These are phyloP conservation scores for Emydocephalus ijimae DNA, from an alignment of 2,113 vertebrate species.

Conservation along the genomic window DNA sequence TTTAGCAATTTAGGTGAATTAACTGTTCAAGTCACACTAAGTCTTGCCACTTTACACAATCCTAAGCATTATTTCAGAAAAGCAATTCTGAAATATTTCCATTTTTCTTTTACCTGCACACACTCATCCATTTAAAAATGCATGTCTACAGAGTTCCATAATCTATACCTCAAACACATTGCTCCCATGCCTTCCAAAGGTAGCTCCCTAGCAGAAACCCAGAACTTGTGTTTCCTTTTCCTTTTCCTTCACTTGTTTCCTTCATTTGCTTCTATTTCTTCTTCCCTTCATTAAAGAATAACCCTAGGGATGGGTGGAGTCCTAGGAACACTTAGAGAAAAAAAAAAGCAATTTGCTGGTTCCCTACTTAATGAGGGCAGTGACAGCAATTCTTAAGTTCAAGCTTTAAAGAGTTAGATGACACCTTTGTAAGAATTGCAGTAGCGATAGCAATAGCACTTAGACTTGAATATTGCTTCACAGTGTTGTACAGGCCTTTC, in stretches of 20 bases:
- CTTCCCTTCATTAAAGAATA: background rate
- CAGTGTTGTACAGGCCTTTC: background rate
- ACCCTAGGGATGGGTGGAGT: background rate
- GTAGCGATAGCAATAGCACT: background rate
- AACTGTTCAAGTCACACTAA: conserved; percentile 22
- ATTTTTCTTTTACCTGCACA: background rate
- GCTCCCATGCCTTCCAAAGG: background rate
- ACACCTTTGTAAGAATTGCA: background rate
- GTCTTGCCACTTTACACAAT: background rate
- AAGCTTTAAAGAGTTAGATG: background rate
- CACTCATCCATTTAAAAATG: background rate
- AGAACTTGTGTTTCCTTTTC: background rate
- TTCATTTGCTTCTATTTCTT: background rate
- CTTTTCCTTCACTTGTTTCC: background rate
- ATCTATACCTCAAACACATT: background rate
- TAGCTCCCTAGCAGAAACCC: background rate
- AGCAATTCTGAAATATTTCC: background rate
- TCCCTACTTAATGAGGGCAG: background rate
- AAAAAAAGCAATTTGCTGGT: background rate
- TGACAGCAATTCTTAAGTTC: background rate
- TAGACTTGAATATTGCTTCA: background rate
- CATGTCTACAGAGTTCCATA: background rate
- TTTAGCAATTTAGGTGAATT: background rate
- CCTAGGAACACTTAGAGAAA: background rate
- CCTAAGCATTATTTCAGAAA: background rate